Evolutionary conservation across 1,140 invertebrate genomes (phyloP), one percentile per base, ranked within the genome.

Genomic region (Cylas formicarius): DNA sequence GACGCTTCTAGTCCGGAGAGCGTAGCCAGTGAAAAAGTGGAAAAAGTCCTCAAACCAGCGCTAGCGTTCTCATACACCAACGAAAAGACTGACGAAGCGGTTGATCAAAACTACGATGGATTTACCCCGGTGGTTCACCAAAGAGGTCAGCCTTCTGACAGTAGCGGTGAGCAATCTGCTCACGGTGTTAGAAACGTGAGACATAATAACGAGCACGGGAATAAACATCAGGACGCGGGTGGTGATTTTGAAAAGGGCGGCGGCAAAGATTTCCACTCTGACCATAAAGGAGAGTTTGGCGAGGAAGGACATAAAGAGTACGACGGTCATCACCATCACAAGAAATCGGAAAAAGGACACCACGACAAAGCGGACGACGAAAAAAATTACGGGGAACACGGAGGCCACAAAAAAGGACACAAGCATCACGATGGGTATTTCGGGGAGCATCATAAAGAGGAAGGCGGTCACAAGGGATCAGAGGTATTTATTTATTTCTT

Each of bases 401-500:
- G 72, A 17, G 78, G 75, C 17, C 70, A 74, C 24, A 74, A 81
- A 55, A 78, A 81, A 58, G 72, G 75, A 20, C 76, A 81, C 43
- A 76, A 79, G 58, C 77, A 81, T 59, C 72, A 76, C 33, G 73
- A 78, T 34, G 78, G 78, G 13, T 75, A 82, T 56, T 73, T 80
- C 55, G 77, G 72, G 10, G 67, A 76, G 26, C 77, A 80, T 52
- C 74, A 78, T 44, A 76, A 81, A 44, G 72, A 70, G 10, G 75
- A 76, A 35, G 74, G 78, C 52, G 74, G 74, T 24, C 72, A 79
- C 50, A 76, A 81, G 49, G 78, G 74, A 14, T 44, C 44, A n/a
- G 41, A 51, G 46, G 44, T 50, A 53, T 21, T 23, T n/a, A n/a
- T n/a, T n/a, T n/a, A n/a, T n/a, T 20, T 35, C 14, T 22, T 42